Evolutionary conservation across 1,140 invertebrate species (phyloP), one percentile per base, ranked within the genome.

Genomic region (Papilio xuthus): DNA sequence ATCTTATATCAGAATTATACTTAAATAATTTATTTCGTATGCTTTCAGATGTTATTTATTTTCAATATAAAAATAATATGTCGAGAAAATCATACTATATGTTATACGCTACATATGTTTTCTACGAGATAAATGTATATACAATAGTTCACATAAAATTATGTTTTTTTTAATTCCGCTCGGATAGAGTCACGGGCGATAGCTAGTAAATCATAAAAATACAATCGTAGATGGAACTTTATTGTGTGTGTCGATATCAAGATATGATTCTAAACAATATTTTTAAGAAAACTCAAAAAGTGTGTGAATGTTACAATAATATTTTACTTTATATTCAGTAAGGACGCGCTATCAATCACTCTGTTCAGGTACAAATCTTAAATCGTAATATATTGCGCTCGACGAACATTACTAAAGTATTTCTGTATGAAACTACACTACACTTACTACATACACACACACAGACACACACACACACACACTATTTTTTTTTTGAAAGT

Each of bases 1-100:
- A 50, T 41, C 15, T 71, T 42, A 2, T 71, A 42, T 47, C 37
- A 18, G 41, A 26, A 73, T 73, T 73, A 73, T 73, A 44, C 42
- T 41, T 70, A 20, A 70, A 67, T 67, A 28, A 67, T 67, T 67
- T 67, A 13, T 67, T 15, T 67, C 60, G 26, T 67, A 32, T 28
- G 26, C 4, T 67, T 67, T 32, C 20, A 9, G 20, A 60, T 26
- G 20, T 26, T 28, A 18, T 15, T 60, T 60, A 60, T 10, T 60
- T 56, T 23, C 20, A 23, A 53, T 56, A 56, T 6, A 8, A 23
- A 20, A 7, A 13, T 60, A 63, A 63, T 23, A 26, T 28, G 23
- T 26, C 1, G 13, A 13, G 42, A 12, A 63, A n/a, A n/a, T n/a
- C n/a, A n/a, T n/a, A n/a, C n/a, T 44, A 12, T 44, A 13, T 44